Base-by-base conservation (phyloP, 2,888 invertebrate species). In the Slavum lentiscoides region DNA sequence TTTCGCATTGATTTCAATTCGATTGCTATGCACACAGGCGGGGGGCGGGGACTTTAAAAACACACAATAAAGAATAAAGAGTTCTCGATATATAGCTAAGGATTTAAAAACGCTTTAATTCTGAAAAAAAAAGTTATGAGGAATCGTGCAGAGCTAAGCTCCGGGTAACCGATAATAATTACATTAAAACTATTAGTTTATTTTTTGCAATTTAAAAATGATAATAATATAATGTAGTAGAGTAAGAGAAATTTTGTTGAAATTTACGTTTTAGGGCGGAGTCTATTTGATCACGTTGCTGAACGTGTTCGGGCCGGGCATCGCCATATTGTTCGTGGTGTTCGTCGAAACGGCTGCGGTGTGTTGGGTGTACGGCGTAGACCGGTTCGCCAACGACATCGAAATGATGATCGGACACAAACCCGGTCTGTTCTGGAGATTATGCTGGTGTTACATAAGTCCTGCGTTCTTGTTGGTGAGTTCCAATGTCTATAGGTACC, bases 261-360 rank as follows among this genome's bases (percentile, higher is more conserved):
- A 19, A 69, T 69, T 55, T 49, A n/a, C 17, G 15, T 74, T 72
- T n/a, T 11, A 95, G 94, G 95, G 95, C 61, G 96, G 96, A 7
- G 93, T 93, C 81, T 94, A 93, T 86, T 89, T 96, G 85, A 94
- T 96, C 43, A 93, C 94, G 85, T 90, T 96, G 84, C 89, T 96
- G 82, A 95, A 95, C 87, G 92, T 93, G 37, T 96, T 94, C 86
- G 95, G 95, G 0, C 95, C 95, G 0, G 94, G 94, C 0, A 88
- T 95, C 85, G 93, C 96, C 43, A 93, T 96, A 83, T 88, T 96
- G 68, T 95, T 95, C 87, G 94, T 96, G 84, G 95, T 96, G 66
- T 95, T 96, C 86, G 93, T 96, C 82, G 96, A 96, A 86, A 93
- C 95, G 0, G 93, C 94, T 0, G 95, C 94, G 0, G 93, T 96